phyloP scores from a whole-genome alignment of 2,888 invertebrate species.

The Alsophila aescularia region DNA sequence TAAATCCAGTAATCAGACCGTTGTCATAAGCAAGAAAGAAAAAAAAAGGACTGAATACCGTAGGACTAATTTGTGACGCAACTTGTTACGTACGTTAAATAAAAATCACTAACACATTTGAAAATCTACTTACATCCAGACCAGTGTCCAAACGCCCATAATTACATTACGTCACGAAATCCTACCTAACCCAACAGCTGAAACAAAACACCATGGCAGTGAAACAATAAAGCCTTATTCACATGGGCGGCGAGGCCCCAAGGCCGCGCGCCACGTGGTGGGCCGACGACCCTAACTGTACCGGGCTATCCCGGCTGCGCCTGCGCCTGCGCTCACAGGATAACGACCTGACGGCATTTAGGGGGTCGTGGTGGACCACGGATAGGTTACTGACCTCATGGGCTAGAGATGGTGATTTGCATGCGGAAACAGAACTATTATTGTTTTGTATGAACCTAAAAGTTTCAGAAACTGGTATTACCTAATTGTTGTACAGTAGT shows the following conservation, averaged over 20 bases:
- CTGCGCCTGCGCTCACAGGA: not conserved
- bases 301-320: constrained; percentile 33
- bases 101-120: too few species aligned
- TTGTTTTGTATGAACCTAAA: not conserved
- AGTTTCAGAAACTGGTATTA: too few species aligned
- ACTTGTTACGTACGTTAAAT: too few species aligned
- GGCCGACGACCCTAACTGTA: constrained; percentile 40
- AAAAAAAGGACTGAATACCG: too few species aligned
- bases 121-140: too few species aligned
- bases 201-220: constrained; percentile 5
- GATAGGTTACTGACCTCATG: constrained; percentile 7
- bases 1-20: too few species aligned
- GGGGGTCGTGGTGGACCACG: not conserved
- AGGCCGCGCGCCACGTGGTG: constrained; percentile 37
- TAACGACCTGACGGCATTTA: not conserved
- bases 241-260: constrained; percentile 24
- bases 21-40: too few species aligned
- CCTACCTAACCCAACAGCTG: not conserved
- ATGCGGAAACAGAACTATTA: not conserved
- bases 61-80: too few species aligned
- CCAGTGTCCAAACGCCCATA: not conserved
- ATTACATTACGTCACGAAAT: not conserved
- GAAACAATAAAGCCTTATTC: constrained; percentile 15
- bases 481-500: too few species aligned
- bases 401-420: not conserved